phyloP scores from a whole-genome alignment of 2,113 vertebrate genomes.

The Edolisoma coerulescens region DNA sequence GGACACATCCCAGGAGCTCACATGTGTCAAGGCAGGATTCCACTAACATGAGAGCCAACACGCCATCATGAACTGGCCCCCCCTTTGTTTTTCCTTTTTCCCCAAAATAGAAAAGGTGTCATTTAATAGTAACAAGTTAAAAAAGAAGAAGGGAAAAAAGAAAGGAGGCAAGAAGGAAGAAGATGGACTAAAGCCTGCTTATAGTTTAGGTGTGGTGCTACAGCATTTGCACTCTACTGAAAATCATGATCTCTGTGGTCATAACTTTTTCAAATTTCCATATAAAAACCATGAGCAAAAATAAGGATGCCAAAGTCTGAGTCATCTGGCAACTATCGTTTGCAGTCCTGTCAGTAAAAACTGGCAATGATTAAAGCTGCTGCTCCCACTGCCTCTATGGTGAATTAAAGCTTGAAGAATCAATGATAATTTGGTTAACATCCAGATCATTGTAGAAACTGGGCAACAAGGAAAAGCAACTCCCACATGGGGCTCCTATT shows the following conservation, averaged over 20 bases:
- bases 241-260: conserved; percentile 45
- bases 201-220: conserved; percentile 41
- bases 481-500: not conserved
- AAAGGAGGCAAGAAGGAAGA: not conserved
- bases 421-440: not conserved
- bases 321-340: conserved; percentile 45
- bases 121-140: not conserved
- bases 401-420: conserved; percentile 26
- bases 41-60: not conserved
- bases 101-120: not conserved
- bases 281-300: conserved; percentile 49
- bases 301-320: conserved; percentile 45
- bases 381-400: conserved; percentile 30
- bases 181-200: not conserved
- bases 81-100: not conserved
- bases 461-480: not conserved
- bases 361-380: conserved; percentile 39
- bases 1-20: not conserved
- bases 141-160: not conserved
- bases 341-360: conserved; percentile 41
- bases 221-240: conserved; percentile 2
- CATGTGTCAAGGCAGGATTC: not conserved
- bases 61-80: not conserved
- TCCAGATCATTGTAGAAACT: conserved; percentile 40
- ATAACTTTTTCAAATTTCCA: conserved; percentile 43